Evolutionary conservation across 2,113 vertebrate species (phyloP), one percentile per base, ranked within the genome.

Genomic region (Erythrocercus mccallii): DNA sequence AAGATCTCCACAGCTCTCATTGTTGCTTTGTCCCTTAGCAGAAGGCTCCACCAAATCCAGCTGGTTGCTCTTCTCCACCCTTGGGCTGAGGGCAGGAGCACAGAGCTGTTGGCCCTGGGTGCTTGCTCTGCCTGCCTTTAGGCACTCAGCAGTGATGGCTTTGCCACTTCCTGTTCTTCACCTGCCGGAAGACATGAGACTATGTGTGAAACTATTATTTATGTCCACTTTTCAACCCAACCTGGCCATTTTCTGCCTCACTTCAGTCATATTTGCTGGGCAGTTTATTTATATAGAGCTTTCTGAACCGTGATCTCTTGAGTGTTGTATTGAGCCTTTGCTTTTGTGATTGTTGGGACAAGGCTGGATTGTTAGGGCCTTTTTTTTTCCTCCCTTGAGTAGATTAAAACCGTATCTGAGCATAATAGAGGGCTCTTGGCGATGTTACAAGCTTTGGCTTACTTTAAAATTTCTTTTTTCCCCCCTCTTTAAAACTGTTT

Each of bases 251-350:
- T 53, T 48, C 62, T 50, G 88, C 25, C 13, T 17, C 18, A 33
- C 15, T 44, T 82, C 38, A 19, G 0, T 58, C 24, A 5, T 8
- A 19, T 45, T 80, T 0, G 0, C 10, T 1, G 1, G 14, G 33
- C 1, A 1, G 20, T 76, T 86, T 47, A 31, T 66, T 33, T 76
- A 58, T 64, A 23, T n/a, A 33, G 61, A 64, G 24, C 9, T 35
- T 5, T 42, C 33, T 1, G 8, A 86, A 57, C 28, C 31, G 21
- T 80, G 40, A 15, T 56, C n/a, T 56, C 31, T 14, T 77, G 57
- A 60, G 54, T 45, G 66, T 22, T 77, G 64, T 60, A 65, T 8
- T 35, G 53, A 81, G 30, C 42, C 22, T 81, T 89, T 81, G 48
- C 31, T 73, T 60, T 66, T 2, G 3, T 0, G 3, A 35, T 44